phyloP scores from a whole-genome alignment of 1,140 invertebrate genomes.

The Formica exsecta region DNA sequence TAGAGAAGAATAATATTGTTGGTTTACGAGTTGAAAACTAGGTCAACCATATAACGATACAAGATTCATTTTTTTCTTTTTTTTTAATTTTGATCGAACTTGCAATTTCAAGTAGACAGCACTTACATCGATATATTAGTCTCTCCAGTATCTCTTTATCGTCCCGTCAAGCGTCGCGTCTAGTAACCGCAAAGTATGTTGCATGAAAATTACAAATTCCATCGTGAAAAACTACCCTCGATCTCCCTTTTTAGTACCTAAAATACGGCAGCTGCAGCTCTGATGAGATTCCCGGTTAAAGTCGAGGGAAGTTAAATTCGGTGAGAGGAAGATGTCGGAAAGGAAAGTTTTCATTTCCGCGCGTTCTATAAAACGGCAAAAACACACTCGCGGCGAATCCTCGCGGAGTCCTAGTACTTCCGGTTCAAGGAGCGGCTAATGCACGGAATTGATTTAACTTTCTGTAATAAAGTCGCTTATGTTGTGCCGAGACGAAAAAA shows the following conservation, averaged over 20 bases:
- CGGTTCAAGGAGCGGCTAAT: conserved; percentile 50
- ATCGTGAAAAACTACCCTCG: conserved; percentile 54
- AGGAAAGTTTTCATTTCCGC: conserved; percentile 64
- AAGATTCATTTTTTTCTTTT: conserved; percentile 18
- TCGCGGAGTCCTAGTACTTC: conserved; percentile 17
- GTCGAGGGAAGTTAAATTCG: conserved; percentile 59
- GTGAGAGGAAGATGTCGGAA: conserved; percentile 56
- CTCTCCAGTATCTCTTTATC: background rate
- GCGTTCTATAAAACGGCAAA: conserved; percentile 61
- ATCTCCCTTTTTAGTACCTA: conserved; percentile 52
- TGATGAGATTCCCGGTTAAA: conserved; percentile 63
- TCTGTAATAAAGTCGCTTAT: conserved; percentile 58
- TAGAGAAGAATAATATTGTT: background rate
- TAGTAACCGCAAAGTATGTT: conserved; percentile 27
- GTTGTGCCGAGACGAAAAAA: conserved; percentile 20
- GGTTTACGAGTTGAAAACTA: conserved; percentile 8
- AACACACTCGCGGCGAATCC: conserved; percentile 48
- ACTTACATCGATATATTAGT: conserved; percentile 27
- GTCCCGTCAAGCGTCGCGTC: conserved; percentile 24
- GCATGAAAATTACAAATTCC: conserved; percentile 58
- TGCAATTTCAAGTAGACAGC: background rate
- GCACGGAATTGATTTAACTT: conserved; percentile 62
- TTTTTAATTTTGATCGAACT: background rate
- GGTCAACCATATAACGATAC: background rate
- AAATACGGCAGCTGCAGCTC: conserved; percentile 60